Conservation (phyloP, 2,113 vertebrate genomes). For the Sander lucioperca region DNA sequence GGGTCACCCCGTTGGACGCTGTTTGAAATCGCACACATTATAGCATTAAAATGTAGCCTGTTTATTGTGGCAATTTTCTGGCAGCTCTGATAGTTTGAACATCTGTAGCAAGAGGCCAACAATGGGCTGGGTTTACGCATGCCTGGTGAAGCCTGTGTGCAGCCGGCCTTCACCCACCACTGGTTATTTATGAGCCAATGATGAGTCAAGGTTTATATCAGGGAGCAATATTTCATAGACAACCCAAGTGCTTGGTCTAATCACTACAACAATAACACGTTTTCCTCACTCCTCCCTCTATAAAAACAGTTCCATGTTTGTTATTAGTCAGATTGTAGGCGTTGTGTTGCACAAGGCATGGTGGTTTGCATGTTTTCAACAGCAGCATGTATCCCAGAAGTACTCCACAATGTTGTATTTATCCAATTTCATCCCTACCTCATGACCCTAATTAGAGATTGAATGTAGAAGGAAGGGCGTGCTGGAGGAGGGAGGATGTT, state of each 20-base stretch:
- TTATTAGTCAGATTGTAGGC: slow-evolving; percentile 23
- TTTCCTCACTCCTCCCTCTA: slow-evolving; percentile 26
- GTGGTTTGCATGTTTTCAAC: slow-evolving; percentile 21
- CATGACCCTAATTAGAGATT: slow-evolving; percentile 75
- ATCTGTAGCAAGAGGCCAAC: slow-evolving; percentile 63
- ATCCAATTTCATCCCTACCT: slow-evolving; percentile 54
- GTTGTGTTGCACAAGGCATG: neutral
- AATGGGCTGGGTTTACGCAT: slow-evolving; percentile 23
- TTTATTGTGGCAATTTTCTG: slow-evolving; percentile 63
- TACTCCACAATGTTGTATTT: slow-evolving; percentile 48
- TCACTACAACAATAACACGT: slow-evolving; percentile 36
- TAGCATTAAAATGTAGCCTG: slow-evolving; percentile 56
- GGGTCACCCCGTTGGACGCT: slow-evolving; percentile 69
- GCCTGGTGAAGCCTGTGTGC: slow-evolving; percentile 35
- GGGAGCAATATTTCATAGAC: slow-evolving; percentile 56
- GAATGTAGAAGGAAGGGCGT: slow-evolving; percentile 62
- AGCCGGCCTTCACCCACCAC: slow-evolving; percentile 62
- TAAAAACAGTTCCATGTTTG: slow-evolving; percentile 32
- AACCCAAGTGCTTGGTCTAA: slow-evolving; percentile 4
- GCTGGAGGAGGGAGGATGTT: slow-evolving; percentile 61
- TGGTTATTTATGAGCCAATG: slow-evolving; percentile 71
- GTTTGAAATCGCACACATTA: slow-evolving; percentile 71
- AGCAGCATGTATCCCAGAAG: slow-evolving; percentile 25
- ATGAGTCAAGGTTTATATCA: slow-evolving; percentile 75
- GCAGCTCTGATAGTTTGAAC: slow-evolving; percentile 58